Evolutionary conservation across 2,113 vertebrate species (phyloP).

Genomic region (Andinoacara biseriatus): DNA sequence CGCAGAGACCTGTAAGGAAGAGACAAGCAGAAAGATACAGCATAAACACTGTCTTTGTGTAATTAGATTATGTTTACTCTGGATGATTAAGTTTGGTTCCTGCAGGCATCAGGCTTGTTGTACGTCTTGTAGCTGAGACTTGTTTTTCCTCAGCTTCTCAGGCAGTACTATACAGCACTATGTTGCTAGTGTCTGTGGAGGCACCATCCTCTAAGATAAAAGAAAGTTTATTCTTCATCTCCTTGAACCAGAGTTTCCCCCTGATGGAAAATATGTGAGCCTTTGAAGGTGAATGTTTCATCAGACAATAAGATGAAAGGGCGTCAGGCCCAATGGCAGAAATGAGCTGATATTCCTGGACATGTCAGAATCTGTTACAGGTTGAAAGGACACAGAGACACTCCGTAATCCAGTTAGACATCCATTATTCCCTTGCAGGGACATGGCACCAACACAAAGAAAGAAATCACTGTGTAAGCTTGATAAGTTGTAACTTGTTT

Average conservation of each 20-base stretch:
- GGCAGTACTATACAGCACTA: background rate
- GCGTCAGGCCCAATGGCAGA: conserved; percentile 33
- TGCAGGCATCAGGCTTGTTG: conserved; percentile 40
- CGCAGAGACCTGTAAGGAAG: conserved; percentile 28
- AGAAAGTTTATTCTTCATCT: conserved; percentile 41
- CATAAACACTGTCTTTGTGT: conserved; percentile 35
- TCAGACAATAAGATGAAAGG: conserved; percentile 65
- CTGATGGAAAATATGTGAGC: conserved; percentile 40
- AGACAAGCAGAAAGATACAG: conserved; percentile 55
- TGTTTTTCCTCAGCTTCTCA: conserved; percentile 11
- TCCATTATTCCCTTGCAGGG: conserved; percentile 49
- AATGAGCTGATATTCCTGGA: conserved; percentile 50
- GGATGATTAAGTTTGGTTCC: conserved; percentile 47
- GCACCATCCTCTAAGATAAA: conserved; percentile 13
- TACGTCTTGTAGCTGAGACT: conserved; percentile 21
- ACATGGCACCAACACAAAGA: conserved; percentile 17
- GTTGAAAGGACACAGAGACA: conserved; percentile 55
- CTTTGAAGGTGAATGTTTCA: conserved; percentile 66
- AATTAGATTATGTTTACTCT: conserved; percentile 52
- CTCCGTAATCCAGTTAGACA: conserved; percentile 59
- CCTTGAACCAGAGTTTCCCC: conserved; percentile 30
- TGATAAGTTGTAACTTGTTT: background rate
- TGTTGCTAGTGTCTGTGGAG: background rate
- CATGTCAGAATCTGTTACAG: conserved; percentile 44
- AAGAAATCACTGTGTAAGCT: background rate